These are phyloP conservation scores for Cosmopolites sordidus DNA, from an alignment of 2,888 invertebrate genomes.

Conservation along the genomic window DNA sequence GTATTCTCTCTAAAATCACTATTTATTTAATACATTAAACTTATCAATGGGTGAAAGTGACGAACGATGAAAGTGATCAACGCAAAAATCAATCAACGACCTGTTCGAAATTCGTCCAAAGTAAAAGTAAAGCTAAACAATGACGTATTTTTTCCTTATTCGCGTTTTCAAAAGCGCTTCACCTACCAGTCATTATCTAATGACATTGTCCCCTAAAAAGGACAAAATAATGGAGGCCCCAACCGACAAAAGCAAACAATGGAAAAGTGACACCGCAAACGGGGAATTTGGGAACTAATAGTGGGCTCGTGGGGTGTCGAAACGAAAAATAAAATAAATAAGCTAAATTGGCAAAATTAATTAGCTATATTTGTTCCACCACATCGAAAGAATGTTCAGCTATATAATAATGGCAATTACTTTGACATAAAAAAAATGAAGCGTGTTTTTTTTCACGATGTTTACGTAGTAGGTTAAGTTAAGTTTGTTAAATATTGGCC, in stretches of 20 bases:
- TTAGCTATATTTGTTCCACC: background rate
- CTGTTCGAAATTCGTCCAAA: no score
- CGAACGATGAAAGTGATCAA: no score
- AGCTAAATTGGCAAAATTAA: conserved; percentile 22
- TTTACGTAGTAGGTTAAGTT: no score
- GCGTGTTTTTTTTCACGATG: no score
- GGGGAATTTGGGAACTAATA: conserved; percentile 13
- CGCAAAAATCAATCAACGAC: no score
- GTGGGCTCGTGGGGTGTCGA: conserved; percentile 18
- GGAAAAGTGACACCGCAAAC: conserved; percentile 20
- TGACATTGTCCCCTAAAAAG: conserved; percentile 23
- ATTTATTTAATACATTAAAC: no score
- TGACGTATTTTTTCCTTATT: background rate
- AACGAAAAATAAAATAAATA: conserved; percentile 24
- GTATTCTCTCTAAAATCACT: no score
- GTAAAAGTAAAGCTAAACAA: background rate
- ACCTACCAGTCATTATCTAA: conserved; percentile 20
- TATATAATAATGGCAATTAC: no score
- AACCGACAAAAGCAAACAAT: conserved; percentile 27
- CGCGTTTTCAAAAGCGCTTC: background rate
- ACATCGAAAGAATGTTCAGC: no score
- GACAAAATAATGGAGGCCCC: conserved; percentile 23
- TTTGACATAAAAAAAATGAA: no score
- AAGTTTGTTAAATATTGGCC: no score
- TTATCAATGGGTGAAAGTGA: no score